These are phyloP conservation scores for Drosophila imparisetae DNA, from an alignment of 2,888 invertebrate species.

Conservation along the genomic window DNA sequence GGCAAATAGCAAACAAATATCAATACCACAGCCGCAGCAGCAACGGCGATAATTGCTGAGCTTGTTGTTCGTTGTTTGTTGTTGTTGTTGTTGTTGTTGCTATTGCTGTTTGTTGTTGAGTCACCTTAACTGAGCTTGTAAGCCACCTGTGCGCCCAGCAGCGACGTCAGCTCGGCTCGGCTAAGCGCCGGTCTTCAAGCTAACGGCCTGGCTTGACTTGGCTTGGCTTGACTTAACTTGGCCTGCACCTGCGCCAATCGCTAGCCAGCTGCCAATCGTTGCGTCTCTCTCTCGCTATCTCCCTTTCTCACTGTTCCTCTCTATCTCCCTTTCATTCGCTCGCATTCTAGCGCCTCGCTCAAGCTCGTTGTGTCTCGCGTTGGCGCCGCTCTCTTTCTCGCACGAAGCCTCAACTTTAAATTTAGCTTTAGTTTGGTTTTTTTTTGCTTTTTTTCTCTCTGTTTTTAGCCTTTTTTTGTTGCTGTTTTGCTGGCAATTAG, in stretches of 20 bases:
- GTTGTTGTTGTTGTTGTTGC: conserved; percentile 13
- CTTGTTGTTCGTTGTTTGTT: conserved; percentile 21
- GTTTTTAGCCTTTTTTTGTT: conserved; percentile 33
- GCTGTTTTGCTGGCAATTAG: conserved; percentile 56
- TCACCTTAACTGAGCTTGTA: conserved; percentile 50
- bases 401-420: conserved; percentile 25
- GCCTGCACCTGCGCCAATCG: conserved; percentile 79
- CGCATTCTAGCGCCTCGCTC: neutral
- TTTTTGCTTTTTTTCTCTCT: conserved; percentile 18
- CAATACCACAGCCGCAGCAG: conserved; percentile 61
- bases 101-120: conserved; percentile 39
- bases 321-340: conserved; percentile 9
- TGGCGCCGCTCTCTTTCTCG: conserved; percentile 67
- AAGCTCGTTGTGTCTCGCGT: conserved; percentile 12
- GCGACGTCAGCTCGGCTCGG: conserved; percentile 48
- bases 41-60: conserved; percentile 73
- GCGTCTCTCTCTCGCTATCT: neutral
- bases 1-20: conserved; percentile 71
- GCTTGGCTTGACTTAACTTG: neutral
- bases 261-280: conserved; percentile 59
- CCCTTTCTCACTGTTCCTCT: neutral
- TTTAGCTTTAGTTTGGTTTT: conserved; percentile 10
- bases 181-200: conserved; percentile 70
- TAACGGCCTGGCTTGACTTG: conserved; percentile 10
- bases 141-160: conserved; percentile 65